Evolutionary conservation across 1,140 invertebrate genomes (phyloP).

Genomic region (Mactra quadrangularis): DNA sequence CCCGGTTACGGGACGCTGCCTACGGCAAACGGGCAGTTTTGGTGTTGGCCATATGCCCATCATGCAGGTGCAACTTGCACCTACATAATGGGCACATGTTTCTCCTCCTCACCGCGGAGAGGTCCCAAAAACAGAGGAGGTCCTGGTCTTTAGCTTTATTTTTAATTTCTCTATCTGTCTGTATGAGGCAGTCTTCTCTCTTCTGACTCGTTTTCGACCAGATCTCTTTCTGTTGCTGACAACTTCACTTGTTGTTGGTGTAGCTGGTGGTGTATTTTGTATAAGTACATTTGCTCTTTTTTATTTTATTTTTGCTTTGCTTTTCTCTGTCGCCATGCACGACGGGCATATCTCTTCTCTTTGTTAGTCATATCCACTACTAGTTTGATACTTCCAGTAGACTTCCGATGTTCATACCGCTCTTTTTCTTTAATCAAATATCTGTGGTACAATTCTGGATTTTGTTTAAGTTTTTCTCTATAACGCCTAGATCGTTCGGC

Average conservation of each 20-base stretch:
- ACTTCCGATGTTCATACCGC: slow-evolving; percentile 2
- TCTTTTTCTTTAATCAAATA: slow-evolving; percentile 5
- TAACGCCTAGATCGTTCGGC: slow-evolving; percentile 17
- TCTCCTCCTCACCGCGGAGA: too few relatives aligned
- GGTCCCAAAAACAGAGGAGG: too few relatives aligned
- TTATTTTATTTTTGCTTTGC: not conserved
- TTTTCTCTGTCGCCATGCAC: slow-evolving; percentile 5
- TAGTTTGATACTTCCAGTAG: slow-evolving; percentile 5
- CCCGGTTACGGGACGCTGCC: too few relatives aligned
- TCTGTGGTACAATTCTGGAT: not conserved
- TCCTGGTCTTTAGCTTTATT: not conserved
- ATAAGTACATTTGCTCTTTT: not conserved
- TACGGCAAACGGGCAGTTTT: too few relatives aligned
- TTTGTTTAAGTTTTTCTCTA: slow-evolving; percentile 7
- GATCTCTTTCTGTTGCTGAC: too few relatives aligned
- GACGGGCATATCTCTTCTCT: slow-evolving; percentile 3
- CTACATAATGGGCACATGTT: too few relatives aligned
- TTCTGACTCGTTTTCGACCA: not conserved
- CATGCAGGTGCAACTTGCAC: too few relatives aligned
- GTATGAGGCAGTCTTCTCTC: not conserved
- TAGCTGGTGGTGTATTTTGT: slow-evolving; percentile 9
- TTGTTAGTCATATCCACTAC: not conserved
- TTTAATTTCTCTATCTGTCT: not conserved
- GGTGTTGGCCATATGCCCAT: too few relatives aligned
- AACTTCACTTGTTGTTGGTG: not conserved